phyloP scores from a whole-genome alignment of 2,888 invertebrate genomes.

The Pristionchus mayeri region DNA sequence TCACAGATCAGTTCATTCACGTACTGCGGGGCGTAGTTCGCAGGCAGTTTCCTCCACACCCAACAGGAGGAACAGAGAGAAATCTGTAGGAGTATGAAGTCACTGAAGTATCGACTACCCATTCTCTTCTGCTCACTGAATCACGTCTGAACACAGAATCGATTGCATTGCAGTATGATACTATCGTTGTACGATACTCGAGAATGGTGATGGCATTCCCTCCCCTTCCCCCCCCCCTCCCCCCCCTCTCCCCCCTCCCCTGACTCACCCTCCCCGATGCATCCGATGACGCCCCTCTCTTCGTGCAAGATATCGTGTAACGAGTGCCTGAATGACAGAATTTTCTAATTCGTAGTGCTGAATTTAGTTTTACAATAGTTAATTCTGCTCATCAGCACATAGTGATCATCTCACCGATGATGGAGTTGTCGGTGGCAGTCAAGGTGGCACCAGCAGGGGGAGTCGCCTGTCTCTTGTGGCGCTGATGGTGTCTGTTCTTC shows the following conservation, averaged over 20 bases:
- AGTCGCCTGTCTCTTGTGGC: constrained; percentile 37
- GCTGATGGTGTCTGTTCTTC: constrained; percentile 18
- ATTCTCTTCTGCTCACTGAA: no score
- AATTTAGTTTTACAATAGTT: no score
- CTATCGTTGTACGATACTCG: no score
- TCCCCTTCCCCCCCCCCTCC: no score
- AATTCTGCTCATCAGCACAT: no score
- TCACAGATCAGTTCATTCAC: constrained; percentile 54
- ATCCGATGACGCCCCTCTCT: constrained; percentile 27
- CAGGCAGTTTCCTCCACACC: constrained; percentile 51
- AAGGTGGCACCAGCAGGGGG: no score
- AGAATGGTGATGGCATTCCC: no score
- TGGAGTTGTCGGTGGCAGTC: background rate
- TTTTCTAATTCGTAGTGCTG: no score
- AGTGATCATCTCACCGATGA: constrained; percentile 29
- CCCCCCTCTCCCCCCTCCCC: no score
- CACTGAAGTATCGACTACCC: no score
- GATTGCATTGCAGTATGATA: no score
- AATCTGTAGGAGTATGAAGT: background rate
- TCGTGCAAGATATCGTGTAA: constrained; percentile 31
- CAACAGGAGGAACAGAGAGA: constrained; percentile 53
- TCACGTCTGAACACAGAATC: no score
- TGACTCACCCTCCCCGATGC: constrained; percentile 36
- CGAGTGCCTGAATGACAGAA: constrained; percentile 24
- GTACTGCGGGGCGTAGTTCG: constrained; percentile 51